Conservation (phyloP, 2,113 vertebrate genomes). For the Bettongia penicillata region DNA sequence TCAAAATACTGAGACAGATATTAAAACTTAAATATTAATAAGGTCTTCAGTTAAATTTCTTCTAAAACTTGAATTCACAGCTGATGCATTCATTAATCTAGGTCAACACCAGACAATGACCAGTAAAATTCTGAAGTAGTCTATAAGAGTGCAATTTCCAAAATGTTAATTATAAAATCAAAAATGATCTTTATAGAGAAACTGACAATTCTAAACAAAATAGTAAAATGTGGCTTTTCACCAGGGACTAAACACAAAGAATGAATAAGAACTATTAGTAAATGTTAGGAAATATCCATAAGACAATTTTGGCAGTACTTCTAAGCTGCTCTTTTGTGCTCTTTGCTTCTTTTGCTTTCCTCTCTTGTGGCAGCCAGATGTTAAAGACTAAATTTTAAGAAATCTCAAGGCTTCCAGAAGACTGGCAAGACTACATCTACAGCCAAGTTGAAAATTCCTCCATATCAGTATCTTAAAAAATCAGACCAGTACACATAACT, state of each 20-base stretch:
- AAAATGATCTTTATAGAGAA: slow-evolving; percentile 30
- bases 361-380: slow-evolving; percentile 9
- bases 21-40: slow-evolving; percentile 30
- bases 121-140: neutral
- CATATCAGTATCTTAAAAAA: slow-evolving; percentile 24
- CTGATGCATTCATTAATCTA: slow-evolving; percentile 9
- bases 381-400: slow-evolving; percentile 23
- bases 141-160: slow-evolving; percentile 41
- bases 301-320: neutral
- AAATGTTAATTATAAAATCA: slow-evolving; percentile 22
- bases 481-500: slow-evolving; percentile 9
- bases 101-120: slow-evolving; percentile 18
- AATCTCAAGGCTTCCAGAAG: slow-evolving; percentile 7
- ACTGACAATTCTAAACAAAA: slow-evolving; percentile 17
- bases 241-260: neutral
- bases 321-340: neutral
- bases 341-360: neutral
- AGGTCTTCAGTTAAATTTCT: slow-evolving; percentile 40
- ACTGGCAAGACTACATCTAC: slow-evolving; percentile 7
- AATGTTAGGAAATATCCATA: neutral
- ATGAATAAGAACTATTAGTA: neutral
- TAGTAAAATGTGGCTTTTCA: slow-evolving; percentile 44
- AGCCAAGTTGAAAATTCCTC: neutral
- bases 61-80: slow-evolving; percentile 14
- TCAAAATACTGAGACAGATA: slow-evolving; percentile 17